Base-by-base conservation (phyloP, 64 coral and sea anemone genomes). In the Dendronephthya gigantea region DNA sequence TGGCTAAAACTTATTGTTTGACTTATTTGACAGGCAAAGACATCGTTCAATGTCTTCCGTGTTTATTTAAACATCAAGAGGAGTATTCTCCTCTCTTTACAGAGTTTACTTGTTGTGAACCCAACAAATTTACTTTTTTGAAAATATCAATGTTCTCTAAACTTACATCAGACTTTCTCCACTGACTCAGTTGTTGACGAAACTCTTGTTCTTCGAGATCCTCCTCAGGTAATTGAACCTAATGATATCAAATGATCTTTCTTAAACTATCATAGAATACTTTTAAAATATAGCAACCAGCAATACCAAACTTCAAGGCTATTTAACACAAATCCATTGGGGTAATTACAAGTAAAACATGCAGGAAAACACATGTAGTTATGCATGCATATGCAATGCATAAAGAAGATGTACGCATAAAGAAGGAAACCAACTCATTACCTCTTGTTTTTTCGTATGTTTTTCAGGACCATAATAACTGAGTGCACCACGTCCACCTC, bases 381-480 rank as follows among this genome's bases (percentile, higher is more conserved):
- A n/a, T n/a, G n/a, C n/a, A n/a, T n/a, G n/a, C n/a, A n/a, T n/a
- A n/a, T n/a, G n/a, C n/a, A n/a, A 84, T 23, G 23, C 34, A 40
- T 32, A 40, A 34, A 82, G 58, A 52, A 33, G 3, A 23, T 23
- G 25, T 23, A 27, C 1, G 55, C 22, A 11, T 19, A 1, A n/a
- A n/a, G 10, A 1, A n/a, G 2, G 5, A 23, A 29, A 85, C 37
- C 2, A 38, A 6, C 30, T 87, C 10, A 25, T 34, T 55, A 90
- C 92, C 89, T 94, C 92, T 40, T 94, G 92, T n/a, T 83, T 83
- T 48, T 90, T 90, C 35, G 90, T 90, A 12, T 65, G 83, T 88
- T 86, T 94, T 45, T 94, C 92, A 34, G 92, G 89, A 82, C 95
- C 95, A 88, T 98, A 98, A 88, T 89, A 84, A 0, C 95, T 92